Evolutionary conservation across 2,113 vertebrate species (phyloP).

Genomic region (Amblyornis subalaris): DNA sequence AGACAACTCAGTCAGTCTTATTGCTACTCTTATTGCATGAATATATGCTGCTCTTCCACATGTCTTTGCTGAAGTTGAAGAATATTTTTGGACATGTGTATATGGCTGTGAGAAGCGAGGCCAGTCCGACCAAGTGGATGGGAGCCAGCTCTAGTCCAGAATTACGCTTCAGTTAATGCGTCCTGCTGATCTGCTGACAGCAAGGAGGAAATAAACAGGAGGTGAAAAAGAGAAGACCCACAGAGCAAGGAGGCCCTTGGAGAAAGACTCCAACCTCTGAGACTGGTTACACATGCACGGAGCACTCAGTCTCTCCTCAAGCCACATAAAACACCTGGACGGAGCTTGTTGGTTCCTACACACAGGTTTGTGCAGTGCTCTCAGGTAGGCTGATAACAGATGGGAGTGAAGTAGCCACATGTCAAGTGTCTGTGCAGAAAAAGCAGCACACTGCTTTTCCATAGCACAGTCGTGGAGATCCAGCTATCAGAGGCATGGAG

Average conservation of each 20-base stretch:
- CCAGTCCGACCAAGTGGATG: not conserved
- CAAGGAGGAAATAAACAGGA: constrained; percentile 41
- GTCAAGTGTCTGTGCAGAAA: not conserved
- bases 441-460: not conserved
- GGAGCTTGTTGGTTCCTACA: not conserved
- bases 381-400: not conserved
- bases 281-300: not conserved
- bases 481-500: not conserved
- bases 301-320: not conserved
- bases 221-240: constrained; percentile 40
- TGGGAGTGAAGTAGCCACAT: not conserved
- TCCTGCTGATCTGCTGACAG: constrained; percentile 57
- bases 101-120: not conserved
- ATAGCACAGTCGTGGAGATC: not conserved
- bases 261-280: not conserved
- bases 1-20: not conserved
- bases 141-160: constrained; percentile 16
- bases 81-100: not conserved
- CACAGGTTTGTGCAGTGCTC: not conserved
- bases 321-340: not conserved
- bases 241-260: not conserved
- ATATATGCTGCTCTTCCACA: not conserved
- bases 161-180: not conserved
- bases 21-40: not conserved
- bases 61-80: not conserved